Evolutionary conservation across 2,113 vertebrate species (phyloP), one percentile per base, ranked within the genome.

Genomic region (Meriones unguiculatus): DNA sequence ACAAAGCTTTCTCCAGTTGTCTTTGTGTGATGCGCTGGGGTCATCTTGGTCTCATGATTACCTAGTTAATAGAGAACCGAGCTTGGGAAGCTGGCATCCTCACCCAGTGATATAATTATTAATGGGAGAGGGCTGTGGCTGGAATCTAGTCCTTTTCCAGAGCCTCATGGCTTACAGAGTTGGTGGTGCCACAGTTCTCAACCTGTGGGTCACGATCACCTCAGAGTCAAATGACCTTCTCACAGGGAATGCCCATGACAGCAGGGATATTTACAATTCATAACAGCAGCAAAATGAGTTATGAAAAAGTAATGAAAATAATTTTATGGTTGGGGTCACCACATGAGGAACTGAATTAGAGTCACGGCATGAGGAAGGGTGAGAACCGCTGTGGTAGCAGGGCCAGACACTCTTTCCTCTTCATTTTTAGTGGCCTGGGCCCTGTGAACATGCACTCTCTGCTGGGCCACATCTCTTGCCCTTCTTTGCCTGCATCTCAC

Each of bases 151-250:
- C 59, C 52, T 32, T 41, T 12, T 65, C 73, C 25, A 46, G 76
- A 32, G 69, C 20, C 35, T 52, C 32, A 0, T 1, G 0, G 9
- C 8, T 32, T 80, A 7, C 5, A 38, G 24, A 22, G 35, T 50
- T 2, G 64, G 12, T 7, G 8, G 22, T 1, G 3, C 35, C 6
- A 17, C 14, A 72, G 70, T n/a, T n/a, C n/a, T 72, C 35, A n/a
- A 72, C 70, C 70, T 72, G 15, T n/a, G 70, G 17, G 70, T 20
- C 35, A 5, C 18, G 35, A n/a, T 7, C 17, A 7, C 69, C n/a
- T 20, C 18, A 35, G 35, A 18, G 35, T n/a, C 7, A 17, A 72
- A n/a, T 3, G 17, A n/a, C 70, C 69, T 35, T 38, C 18, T n/a
- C 70, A 20, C 35, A 6, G 67, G 17, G 70, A 7, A n/a, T 18